Percentiles rank a stretch among this genome's conserved stretches.
These are phyloP conservation scores for Amniataba percoides DNA, from an alignment of 2,797 vertebrate species.

Conservation along the genomic window DNA sequence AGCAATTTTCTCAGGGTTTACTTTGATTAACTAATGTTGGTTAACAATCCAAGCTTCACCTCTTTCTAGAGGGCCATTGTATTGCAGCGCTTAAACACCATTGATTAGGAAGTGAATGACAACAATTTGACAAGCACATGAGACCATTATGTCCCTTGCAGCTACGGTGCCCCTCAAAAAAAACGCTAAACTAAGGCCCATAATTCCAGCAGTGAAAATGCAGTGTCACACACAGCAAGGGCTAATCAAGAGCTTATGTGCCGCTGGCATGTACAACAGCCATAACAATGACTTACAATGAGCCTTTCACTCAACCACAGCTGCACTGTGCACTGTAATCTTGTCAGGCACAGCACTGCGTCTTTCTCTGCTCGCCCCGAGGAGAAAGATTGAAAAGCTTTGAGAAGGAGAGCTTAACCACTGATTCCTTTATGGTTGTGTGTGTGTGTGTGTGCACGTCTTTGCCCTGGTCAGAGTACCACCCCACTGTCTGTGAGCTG, in stretches of 20 bases:
- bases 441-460: conserved; percentile 32
- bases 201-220: conserved; percentile 72
- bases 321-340: conserved; percentile 73
- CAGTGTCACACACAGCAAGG: conserved; percentile 68
- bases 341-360: conserved; percentile 72
- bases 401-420: conserved; percentile 68
- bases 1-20: conserved; percentile 20
- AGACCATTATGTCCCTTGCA: conserved; percentile 45
- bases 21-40: conserved; percentile 10
- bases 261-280: conserved; percentile 75
- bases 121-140: conserved; percentile 61
- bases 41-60: conserved; percentile 21
- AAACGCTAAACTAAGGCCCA: conserved; percentile 61
- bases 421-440: conserved; percentile 58
- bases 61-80: conserved; percentile 27
- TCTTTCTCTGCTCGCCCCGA: conserved; percentile 72
- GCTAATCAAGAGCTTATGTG: conserved; percentile 78
- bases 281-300: conserved; percentile 78
- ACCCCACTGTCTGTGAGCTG: conserved; percentile 29
- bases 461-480: conserved; percentile 25
- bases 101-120: conserved; percentile 58
- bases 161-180: conserved; percentile 59
- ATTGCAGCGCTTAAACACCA: conserved; percentile 44
- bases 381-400: conserved; percentile 75
- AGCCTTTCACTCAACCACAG: conserved; percentile 72